A percentile compares a stretch with the other conserved stretches of the same genome.
Evolutionary conservation across 2,113 vertebrate genomes (phyloP).

Genomic region (Cyphomyrus plagiostoma): DNA sequence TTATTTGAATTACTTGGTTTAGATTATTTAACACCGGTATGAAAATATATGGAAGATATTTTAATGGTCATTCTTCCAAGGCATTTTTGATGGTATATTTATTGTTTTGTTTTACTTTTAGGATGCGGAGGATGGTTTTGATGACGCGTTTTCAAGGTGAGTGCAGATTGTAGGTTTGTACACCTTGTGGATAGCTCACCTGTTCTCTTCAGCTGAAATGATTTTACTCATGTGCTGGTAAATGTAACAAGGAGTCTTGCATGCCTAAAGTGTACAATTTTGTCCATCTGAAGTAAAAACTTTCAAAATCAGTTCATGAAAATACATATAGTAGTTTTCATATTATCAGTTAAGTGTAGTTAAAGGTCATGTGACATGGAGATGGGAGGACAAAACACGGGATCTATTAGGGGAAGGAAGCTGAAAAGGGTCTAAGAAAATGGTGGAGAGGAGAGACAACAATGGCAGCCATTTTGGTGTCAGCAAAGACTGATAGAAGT

Average conservation of each 20-base stretch:
- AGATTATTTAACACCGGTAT: background rate
- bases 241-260: background rate
- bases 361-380: background rate
- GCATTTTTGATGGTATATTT: conserved; percentile 18
- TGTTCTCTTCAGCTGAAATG: background rate
- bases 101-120: conserved; percentile 33
- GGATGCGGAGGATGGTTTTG: conserved; percentile 64
- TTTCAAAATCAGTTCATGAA: background rate
- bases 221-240: background rate
- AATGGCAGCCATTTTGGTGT: background rate
- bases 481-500: background rate
- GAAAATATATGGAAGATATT: background rate
- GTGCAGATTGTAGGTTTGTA: background rate
- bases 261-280: background rate
- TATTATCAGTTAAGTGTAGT: background rate
- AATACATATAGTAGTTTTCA: background rate
- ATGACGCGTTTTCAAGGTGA: conserved; percentile 66
- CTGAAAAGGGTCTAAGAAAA: background rate
- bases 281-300: background rate
- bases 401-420: background rate
- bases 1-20: background rate
- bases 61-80: conserved; percentile 13
- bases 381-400: background rate
- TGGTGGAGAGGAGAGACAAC: background rate
- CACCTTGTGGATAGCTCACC: background rate